phyloP scores from a whole-genome alignment of 2,797 vertebrate genomes.

The Melanotaenia parkinsoni region DNA sequence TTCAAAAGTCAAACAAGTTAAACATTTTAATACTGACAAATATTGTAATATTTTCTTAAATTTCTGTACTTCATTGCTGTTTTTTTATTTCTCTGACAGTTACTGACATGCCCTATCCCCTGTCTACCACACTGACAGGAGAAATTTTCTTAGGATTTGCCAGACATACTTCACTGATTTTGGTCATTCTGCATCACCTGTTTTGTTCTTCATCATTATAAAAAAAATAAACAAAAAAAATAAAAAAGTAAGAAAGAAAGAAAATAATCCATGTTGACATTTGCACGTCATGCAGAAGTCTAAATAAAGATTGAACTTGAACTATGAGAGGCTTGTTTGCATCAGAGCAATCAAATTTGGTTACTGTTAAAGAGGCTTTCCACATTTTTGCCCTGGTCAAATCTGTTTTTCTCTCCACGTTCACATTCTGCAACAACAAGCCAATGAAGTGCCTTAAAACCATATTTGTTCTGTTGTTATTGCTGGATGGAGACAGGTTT shows the following conservation, averaged over 20 bases:
- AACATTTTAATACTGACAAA: not conserved
- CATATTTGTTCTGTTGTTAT: not conserved
- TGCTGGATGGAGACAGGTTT: constrained; percentile 1
- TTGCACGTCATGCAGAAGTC: not conserved
- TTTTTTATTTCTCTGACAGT: no score
- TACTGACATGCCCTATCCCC: no score
- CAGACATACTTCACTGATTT: no score
- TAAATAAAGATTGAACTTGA: not conserved
- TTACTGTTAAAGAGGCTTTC: not conserved
- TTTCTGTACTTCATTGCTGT: not conserved
- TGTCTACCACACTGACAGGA: no score
- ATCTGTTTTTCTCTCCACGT: not conserved
- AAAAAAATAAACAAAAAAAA: no score
- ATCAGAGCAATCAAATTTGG: not conserved
- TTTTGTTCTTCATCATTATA: no score
- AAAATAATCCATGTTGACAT: not conserved
- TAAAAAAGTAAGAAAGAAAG: not conserved
- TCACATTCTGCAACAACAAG: not conserved
- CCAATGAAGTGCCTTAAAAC: not conserved
- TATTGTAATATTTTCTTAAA: not conserved
- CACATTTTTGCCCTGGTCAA: not conserved
- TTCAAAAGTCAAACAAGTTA: not conserved
- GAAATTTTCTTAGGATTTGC: no score
- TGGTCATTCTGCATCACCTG: no score
- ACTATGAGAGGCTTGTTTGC: not conserved